Conservation (phyloP, 2,113 vertebrate species). For the Drymodes brunneopygia region DNA sequence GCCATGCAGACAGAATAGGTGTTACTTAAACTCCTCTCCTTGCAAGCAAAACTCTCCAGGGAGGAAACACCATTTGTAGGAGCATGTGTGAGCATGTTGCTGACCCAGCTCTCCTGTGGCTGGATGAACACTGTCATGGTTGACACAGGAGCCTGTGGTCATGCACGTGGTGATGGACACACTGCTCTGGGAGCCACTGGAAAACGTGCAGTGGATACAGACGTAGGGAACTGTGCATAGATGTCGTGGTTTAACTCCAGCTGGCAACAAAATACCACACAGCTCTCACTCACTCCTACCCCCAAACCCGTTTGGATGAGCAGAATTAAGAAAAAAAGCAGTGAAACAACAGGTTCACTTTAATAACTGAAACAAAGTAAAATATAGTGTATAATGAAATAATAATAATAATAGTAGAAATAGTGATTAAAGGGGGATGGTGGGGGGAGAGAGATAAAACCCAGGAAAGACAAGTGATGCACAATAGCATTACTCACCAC, state of each 20-base stretch:
- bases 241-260: not conserved
- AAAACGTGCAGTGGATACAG: too few relatives aligned
- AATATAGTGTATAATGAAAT: not conserved
- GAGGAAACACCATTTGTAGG: not conserved
- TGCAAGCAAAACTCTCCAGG: not conserved
- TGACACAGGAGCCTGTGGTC: not conserved
- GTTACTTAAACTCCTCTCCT: not conserved
- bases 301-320: too few relatives aligned
- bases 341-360: not conserved
- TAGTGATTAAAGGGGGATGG: too few relatives aligned
- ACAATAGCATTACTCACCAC: not conserved
- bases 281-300: not conserved
- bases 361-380: not conserved
- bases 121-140: not conserved
- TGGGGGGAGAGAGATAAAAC: not conserved
- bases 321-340: not conserved
- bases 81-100: not conserved
- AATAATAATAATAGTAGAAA: not conserved
- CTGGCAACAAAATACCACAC: not conserved
- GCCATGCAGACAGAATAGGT: not conserved
- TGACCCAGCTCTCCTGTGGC: not conserved
- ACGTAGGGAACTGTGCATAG: not conserved
- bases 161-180: not conserved
- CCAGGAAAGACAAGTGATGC: not conserved
- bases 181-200: not conserved